Evolutionary conservation across 2,888 invertebrate genomes (phyloP).

Genomic region (Zygaena filipendulae): DNA sequence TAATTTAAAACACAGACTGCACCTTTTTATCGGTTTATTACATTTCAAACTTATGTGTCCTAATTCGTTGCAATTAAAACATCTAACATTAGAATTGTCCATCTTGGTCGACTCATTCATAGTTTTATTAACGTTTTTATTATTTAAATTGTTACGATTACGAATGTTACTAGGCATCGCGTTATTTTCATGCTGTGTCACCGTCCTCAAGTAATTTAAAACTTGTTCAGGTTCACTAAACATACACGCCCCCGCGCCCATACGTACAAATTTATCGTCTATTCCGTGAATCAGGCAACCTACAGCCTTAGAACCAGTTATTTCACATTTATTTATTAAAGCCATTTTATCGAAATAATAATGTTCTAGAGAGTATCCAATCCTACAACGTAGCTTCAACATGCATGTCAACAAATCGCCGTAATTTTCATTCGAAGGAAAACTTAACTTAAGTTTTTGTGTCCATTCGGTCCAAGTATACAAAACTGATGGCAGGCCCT

Average conservation of each 20-base stretch:
- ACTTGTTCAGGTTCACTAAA: conserved; percentile 15
- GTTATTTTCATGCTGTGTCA: conserved; percentile 5
- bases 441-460: conserved; percentile 15
- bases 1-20: conserved; percentile 5
- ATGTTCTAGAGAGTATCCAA: conserved; percentile 15
- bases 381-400: conserved; percentile 15
- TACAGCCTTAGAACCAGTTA: too few relatives aligned
- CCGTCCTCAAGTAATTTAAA: conserved; percentile 11
- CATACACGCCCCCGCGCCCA: conserved; percentile 14
- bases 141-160: too few relatives aligned
- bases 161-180: not conserved
- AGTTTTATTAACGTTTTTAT: too few relatives aligned
- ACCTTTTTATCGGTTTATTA: conserved; percentile 9
- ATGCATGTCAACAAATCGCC: conserved; percentile 13
- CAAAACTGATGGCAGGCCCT: conserved; percentile 16
- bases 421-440: conserved; percentile 18
- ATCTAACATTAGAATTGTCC: too few relatives aligned
- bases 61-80: conserved; percentile 8
- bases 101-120: too few relatives aligned
- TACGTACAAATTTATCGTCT: conserved; percentile 17
- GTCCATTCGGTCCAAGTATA: conserved; percentile 19
- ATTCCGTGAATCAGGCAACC: conserved; percentile 17
- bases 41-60: conserved; percentile 11
- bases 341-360: conserved; percentile 19
- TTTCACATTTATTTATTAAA: conserved; percentile 16